Base-by-base conservation (phyloP, 1,140 invertebrate species). In the Habropoda laboriosa region DNA sequence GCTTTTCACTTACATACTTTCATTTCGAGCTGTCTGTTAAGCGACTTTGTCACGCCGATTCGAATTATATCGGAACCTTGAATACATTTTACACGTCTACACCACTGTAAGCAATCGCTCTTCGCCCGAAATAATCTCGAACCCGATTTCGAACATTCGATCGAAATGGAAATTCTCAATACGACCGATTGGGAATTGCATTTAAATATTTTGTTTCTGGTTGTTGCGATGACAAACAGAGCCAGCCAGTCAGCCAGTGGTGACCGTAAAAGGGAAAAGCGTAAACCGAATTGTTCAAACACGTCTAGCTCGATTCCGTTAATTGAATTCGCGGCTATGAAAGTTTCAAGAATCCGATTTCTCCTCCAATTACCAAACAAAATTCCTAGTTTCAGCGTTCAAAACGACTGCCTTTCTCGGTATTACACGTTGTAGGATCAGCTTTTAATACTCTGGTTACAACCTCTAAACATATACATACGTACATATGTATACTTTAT, bases 1-100 rank as follows among this genome's bases (percentile, higher is more conserved):
- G 53, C 42, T 53, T 70, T 21, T 30, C n/a, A n/a, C n/a, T n/a
- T 7, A 71, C 32, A 18, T 71, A 45, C 55, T 78, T 77, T 70
- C 57, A 70, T 70, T 58, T 35, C 40, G 16, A 30, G 12, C 24
- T 45, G 61, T 53, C 74, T 13, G 53, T 58, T 58, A 38, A 77
- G 70, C 75, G 51, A 57, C 53, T 8, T 35, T 12, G 10, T 21
- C 18, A 0, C 32, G 35, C 12, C 40, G 21, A 38, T 3, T 27
- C 47, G 6, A n/a, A 40, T 53, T 42, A 42, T 71, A 7, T 7
- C 45, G 4, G 13, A 30, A n/a, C 18, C 18, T 35, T 47, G 42
- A 49, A 66, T 30, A 2, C 6, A 16, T 57, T 42, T 71, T 13
- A 32, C 10, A 8, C 24, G 32, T 16, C 27, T 16, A 32, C 35